Base-by-base conservation (phyloP, 2,888 invertebrate genomes). In the Hyposoter dolosus region DNA sequence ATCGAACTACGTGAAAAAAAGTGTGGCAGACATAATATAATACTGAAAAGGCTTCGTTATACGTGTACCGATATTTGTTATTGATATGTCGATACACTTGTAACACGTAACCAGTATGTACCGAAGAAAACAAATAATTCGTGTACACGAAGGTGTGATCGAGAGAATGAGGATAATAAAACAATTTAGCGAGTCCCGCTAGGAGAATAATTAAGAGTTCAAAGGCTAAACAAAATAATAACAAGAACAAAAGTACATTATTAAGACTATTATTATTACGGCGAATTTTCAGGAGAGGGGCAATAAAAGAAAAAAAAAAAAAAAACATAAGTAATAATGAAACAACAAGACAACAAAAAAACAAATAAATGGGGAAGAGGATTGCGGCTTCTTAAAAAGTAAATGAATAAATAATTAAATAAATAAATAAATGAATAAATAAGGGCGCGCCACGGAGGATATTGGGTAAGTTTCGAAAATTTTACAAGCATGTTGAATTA, bases 381-480 rank as follows among this genome's bases (percentile, higher is more conserved):
- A 32, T 50, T 77, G 72, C 82, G 50, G 84, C 80, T 77, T 75
- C 50, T 72, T 56, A 68, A 84, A 74, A 45, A 17, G 12, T 45
- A 32, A n/a, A 66, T 68, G 68, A 71, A 78, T 72, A 53, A 71
- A 47, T 32, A 28, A 77, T 50, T 45, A 32, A n/a, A 66, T 68
- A 75, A 71, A 78, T 72, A 43, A 71, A 63, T 32, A 28, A 77
- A 60, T 72, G 71, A 85, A 87, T 69, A 47, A 89, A 68, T 82
- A 76, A 83, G 76, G 75, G 82, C 88, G 72, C 82, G 84, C 40
- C 40, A 40, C 72, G 80, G 89, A 86, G 88, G 85, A 85, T 90
- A 89, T 89, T 89, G 89, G 88, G 90, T 90, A 91, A 91, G 90
- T 93, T 92, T 93, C 90, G 91, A 92, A 89, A 90, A 91, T 91